Conservation (phyloP, 2,797 vertebrate species). For the Coccyzus lansbergi region DNA sequence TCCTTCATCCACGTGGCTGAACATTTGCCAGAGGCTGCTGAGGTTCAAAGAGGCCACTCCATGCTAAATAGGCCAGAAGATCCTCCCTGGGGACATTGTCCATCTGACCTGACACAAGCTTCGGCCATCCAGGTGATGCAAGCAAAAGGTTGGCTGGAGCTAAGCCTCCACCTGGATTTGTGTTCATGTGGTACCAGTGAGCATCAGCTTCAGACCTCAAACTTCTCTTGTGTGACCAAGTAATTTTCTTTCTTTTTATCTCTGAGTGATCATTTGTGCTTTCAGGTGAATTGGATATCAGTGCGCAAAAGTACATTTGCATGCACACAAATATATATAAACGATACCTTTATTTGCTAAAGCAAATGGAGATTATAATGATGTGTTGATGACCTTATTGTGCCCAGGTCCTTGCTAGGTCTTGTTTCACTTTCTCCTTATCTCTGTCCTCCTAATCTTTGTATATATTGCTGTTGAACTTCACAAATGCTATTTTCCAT, state of each 20-base stretch:
- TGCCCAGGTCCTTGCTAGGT: background rate
- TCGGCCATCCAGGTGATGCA: background rate
- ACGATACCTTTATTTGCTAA: background rate
- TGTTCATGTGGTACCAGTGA: background rate
- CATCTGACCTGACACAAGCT: background rate
- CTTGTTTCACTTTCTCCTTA: background rate
- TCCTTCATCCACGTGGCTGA: background rate
- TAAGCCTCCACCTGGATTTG: background rate
- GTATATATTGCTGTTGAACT: background rate
- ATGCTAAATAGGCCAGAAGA: background rate
- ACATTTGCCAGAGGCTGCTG: background rate
- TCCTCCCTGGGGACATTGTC: background rate
- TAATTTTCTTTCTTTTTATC: background rate
- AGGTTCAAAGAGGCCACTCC: background rate
- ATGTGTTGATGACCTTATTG: background rate
- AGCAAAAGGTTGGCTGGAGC: background rate
- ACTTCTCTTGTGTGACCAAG: background rate
- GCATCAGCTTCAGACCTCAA: background rate
- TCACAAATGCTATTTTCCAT: background rate
- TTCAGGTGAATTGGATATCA: background rate
- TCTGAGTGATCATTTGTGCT: background rate
- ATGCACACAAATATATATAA: background rate
- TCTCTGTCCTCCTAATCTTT: background rate
- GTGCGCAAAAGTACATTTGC: background rate
- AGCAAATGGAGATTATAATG: background rate